phyloP scores from a whole-genome alignment of 2,797 vertebrate genomes.

The Cygnus olor region DNA sequence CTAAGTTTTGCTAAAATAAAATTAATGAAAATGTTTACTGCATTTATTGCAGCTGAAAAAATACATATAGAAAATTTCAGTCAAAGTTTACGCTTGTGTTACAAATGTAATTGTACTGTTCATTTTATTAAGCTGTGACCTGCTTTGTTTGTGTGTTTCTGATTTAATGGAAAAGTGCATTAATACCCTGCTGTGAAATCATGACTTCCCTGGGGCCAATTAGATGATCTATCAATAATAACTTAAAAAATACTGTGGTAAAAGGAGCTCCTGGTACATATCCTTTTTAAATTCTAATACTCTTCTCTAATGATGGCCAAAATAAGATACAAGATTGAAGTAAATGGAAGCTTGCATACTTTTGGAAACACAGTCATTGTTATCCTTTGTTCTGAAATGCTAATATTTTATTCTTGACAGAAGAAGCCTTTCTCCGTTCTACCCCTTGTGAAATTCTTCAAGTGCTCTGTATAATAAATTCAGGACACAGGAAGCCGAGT shows the following conservation, averaged over 20 bases:
- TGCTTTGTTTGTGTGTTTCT: neutral
- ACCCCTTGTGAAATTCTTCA: neutral
- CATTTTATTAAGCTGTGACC: neutral
- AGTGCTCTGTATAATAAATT: neutral
- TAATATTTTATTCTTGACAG: neutral
- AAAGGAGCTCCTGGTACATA: neutral
- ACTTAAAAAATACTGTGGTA: neutral
- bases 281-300: neutral
- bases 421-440: neutral
- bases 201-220: neutral
- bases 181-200: neutral
- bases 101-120: neutral
- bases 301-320: neutral
- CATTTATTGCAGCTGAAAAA: neutral
- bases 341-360: neutral
- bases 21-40: neutral
- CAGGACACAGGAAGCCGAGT: neutral
- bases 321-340: neutral
- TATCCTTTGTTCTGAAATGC: neutral
- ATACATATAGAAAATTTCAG: neutral
- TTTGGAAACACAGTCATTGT: neutral
- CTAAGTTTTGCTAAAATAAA: slow-evolving; percentile 8
- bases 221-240: neutral
- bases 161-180: neutral
- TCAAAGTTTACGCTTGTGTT: neutral